A percentile compares a stretch with the other conserved stretches of the same genome.
Conservation (phyloP, 2,113 vertebrate genomes). For the Eonycteris spelaea region DNA sequence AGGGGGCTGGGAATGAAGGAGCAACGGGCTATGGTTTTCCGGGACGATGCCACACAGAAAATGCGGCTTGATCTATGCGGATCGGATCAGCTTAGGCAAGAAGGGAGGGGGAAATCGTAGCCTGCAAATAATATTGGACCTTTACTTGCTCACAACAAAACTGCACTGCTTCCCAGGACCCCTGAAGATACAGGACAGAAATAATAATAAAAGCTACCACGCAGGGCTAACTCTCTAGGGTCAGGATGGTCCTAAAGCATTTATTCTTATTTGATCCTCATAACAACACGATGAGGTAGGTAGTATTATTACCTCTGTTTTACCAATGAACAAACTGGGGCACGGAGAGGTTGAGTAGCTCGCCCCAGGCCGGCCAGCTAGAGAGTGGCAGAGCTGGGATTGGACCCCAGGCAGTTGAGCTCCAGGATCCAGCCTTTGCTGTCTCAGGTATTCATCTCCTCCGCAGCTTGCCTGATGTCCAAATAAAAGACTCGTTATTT, state of each 20-base stretch:
- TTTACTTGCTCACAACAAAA: neutral
- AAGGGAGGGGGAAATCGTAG: neutral
- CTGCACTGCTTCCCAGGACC: neutral
- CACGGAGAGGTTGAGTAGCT: neutral
- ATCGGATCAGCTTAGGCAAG: neutral
- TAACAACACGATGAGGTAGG: neutral
- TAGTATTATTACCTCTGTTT: neutral
- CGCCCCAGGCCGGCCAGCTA: neutral
- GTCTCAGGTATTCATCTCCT: neutral
- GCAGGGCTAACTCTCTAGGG: neutral
- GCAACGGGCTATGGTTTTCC: accelerated
- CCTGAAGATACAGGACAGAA: neutral
- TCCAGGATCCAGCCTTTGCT: neutral
- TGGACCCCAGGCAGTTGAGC: neutral
- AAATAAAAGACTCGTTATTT: neutral
- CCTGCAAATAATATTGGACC: neutral
- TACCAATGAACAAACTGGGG: neutral
- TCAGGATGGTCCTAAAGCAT: neutral
- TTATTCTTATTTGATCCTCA: neutral
- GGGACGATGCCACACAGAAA: accelerated
- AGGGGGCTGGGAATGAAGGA: neutral
- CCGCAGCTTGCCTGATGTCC: neutral
- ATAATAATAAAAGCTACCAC: neutral
- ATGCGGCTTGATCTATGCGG: neutral
- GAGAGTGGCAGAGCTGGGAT: neutral